These are phyloP conservation scores for Nephrotoma guestfalica DNA, from an alignment of 2,888 invertebrate species.

Conservation along the genomic window DNA sequence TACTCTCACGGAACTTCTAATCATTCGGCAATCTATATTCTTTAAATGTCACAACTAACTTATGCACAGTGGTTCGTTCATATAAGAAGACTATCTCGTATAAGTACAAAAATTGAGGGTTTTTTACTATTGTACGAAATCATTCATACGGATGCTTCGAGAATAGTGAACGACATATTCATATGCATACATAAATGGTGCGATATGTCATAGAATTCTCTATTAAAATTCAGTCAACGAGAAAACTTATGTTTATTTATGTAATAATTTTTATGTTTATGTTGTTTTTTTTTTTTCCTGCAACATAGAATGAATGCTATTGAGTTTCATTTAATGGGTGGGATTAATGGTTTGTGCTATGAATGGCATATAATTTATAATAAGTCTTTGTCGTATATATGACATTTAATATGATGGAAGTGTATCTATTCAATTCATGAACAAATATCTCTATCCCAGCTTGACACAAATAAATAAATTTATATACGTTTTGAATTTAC, in stretches of 20 bases:
- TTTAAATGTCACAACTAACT: too few relatives aligned
- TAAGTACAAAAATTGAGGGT: too few relatives aligned
- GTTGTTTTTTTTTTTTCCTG: background rate
- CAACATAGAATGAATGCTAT: background rate
- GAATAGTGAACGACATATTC: background rate
- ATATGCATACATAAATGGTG: background rate
- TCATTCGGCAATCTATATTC: too few relatives aligned
- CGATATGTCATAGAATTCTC: background rate
- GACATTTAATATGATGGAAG: background rate
- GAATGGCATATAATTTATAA: background rate
- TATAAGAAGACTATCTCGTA: too few relatives aligned
- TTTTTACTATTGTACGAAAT: background rate
- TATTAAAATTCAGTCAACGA: background rate
- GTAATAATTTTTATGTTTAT: background rate
- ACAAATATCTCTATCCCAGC: background rate
- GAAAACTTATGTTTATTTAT: background rate
- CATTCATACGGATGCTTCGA: background rate
- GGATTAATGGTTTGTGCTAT: background rate
- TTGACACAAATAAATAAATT: background rate
- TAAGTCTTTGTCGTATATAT: background rate
- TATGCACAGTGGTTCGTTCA: too few relatives aligned
- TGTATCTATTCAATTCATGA: background rate
- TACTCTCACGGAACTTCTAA: too few relatives aligned
- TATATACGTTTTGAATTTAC: background rate
- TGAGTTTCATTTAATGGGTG: background rate